phyloP scores from a whole-genome alignment of 2,888 invertebrate species.

The Platycheirus rosarum region DNA sequence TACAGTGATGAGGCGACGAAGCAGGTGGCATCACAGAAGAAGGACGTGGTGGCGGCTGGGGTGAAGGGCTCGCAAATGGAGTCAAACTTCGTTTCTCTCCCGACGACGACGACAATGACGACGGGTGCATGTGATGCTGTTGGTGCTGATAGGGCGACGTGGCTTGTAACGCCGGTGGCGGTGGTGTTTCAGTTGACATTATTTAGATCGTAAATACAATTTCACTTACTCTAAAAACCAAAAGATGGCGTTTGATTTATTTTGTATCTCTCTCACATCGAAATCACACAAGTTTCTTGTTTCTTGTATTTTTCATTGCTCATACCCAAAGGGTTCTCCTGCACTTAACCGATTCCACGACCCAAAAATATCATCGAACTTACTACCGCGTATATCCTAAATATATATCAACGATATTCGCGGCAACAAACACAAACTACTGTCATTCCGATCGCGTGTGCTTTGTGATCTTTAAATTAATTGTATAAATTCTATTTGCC shows the following conservation, averaged over 20 bases:
- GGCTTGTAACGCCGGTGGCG: conserved; percentile 67
- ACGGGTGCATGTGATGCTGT: conserved; percentile 35
- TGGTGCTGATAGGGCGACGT: conserved; percentile 57
- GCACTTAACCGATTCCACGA: conserved; percentile 26
- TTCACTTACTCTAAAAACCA: neutral
- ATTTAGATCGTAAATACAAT: conserved; percentile 23
- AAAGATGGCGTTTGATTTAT: conserved; percentile 31
- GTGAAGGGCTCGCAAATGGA: conserved; percentile 51
- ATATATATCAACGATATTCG: conserved; percentile 33
- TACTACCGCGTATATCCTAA: neutral
- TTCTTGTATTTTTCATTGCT: conserved; percentile 68
- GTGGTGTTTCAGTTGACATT: conserved; percentile 77
- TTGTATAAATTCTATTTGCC: neutral
- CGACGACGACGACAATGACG: conserved; percentile 26
- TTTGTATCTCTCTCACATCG: conserved; percentile 64
- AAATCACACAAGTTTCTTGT: conserved; percentile 61
- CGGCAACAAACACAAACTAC: conserved; percentile 48
- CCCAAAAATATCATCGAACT: conserved; percentile 55
- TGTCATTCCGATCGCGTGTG: conserved; percentile 65
- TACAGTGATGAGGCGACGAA: conserved; percentile 49
- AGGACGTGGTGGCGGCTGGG: conserved; percentile 63
- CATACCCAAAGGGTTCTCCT: conserved; percentile 10
- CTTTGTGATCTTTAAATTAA: conserved; percentile 48
- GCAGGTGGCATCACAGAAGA: conserved; percentile 71
- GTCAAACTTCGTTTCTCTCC: conserved; percentile 53